Base-by-base conservation (phyloP, 2,888 invertebrate species). In the Micoletzkya japonica region DNA sequence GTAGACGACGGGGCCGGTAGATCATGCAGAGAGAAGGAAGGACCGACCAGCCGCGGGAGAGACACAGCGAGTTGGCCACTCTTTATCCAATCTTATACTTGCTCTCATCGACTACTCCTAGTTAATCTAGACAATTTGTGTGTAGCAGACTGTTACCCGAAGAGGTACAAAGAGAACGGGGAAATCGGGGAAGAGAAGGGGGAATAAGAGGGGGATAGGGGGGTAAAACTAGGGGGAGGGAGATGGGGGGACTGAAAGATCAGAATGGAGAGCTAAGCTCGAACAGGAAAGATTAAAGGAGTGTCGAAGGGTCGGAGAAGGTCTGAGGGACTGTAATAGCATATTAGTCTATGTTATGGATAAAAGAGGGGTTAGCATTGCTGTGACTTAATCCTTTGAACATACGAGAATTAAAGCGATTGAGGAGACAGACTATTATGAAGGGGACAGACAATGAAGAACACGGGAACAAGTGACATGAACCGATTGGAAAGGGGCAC, bases 111-210 rank as follows among this genome's bases (percentile, higher is more conserved):
- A n/a, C n/a, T n/a, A n/a, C n/a, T n/a, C n/a, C n/a, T n/a, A n/a
- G n/a, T n/a, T n/a, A n/a, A n/a, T 44, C 14, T 44, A 44, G 44
- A 44, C 17, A 20, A 44, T 44, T 20, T 20, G 10, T 44, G 20
- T 10, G 20, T 10, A 20, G 44, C 14, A 20, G 20, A 20, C 44
- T 10, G 44, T 44, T 44, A 44, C 44, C 44, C 44, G 61, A 10
- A 30, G 24, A 17, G 63, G 34, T 49, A 63, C 50, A 32, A 50
- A 20, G 52, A 52, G 10, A 52, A 6, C 28, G 36, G 1, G 3
- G 61, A 50, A 63, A 50, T 59, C 26, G 37, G 59, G 44, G 37
- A 59, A 26, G 59, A n/a, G 30, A 30, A 26, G 20, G 58, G 44
- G 59, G 24, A 28, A 39, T 39, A 59, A 26, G 39, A 58, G 57